A percentile compares a stretch with the other conserved stretches of the same genome.
Conservation (phyloP, 2,888 invertebrate species). For the Chironomus riparius region DNA sequence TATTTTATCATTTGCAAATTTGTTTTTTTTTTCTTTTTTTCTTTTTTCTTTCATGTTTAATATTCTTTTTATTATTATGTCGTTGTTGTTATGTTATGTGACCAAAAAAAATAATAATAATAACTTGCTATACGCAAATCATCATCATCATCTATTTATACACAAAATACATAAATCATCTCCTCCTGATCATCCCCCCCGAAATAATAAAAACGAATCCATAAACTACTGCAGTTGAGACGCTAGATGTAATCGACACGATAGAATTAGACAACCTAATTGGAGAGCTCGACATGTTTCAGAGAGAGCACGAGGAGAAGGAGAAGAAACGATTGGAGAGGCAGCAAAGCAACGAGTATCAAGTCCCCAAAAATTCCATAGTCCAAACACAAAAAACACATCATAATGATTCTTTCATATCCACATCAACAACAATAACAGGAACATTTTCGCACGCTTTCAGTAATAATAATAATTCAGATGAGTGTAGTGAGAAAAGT, state of each 20-base stretch:
- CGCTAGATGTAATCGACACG: conserved; percentile 35
- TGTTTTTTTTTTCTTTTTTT: conserved; percentile 28
- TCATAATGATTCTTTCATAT: conserved; percentile 11
- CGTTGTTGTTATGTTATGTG: conserved; percentile 22
- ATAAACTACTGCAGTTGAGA: conserved; percentile 32
- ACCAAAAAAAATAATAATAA: not conserved
- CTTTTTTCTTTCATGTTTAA: conserved; percentile 10
- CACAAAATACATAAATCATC: not conserved
- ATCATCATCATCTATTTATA: conserved; percentile 6
- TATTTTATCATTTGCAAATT: conserved; percentile 16
- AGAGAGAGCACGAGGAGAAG: conserved; percentile 41
- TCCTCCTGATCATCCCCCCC: conserved; percentile 14
- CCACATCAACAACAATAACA: conserved; percentile 19
- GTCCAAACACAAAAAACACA: conserved; percentile 15
- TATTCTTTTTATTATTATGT: conserved; percentile 15
- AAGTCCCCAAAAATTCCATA: conserved; percentile 17
- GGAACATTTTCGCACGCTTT: conserved; percentile 22
- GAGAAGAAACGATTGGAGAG: conserved; percentile 27
- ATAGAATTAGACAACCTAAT: conserved; percentile 43
- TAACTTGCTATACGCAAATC: conserved; percentile 9
- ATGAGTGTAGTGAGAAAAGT: conserved; percentile 31
- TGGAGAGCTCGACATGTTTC: conserved; percentile 45
- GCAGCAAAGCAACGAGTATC: conserved; percentile 4
- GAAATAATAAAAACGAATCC: not conserved
- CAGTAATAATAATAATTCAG: conserved; percentile 22